These are phyloP conservation scores for Sebastes steindachneri DNA, from an alignment of 2,797 vertebrate species.

Conservation along the genomic window DNA sequence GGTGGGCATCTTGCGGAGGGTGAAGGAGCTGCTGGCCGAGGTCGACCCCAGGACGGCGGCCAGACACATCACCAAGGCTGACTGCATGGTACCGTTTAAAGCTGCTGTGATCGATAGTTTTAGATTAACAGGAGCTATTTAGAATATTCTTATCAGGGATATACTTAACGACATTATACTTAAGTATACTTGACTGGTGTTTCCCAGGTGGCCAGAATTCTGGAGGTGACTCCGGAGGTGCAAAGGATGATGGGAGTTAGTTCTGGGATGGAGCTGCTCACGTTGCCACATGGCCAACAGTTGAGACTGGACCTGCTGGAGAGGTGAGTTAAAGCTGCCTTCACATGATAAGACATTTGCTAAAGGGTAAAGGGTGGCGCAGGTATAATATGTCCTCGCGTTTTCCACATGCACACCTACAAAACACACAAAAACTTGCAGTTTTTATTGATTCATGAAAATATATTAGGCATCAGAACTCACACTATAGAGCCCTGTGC, in stretches of 20 bases:
- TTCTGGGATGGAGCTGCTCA: slow-evolving; percentile 94
- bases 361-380: not conserved
- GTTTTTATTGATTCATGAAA: too few relatives aligned
- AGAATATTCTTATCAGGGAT: too few relatives aligned
- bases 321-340: slow-evolving; percentile 79
- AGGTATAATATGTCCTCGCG: too few relatives aligned
- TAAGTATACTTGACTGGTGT: too few relatives aligned
- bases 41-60: slow-evolving; percentile 88
- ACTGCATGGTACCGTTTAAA: slow-evolving; percentile 86
- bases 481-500: not conserved
- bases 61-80: slow-evolving; percentile 92
- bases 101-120: not conserved
- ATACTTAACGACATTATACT: too few relatives aligned
- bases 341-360: not conserved
- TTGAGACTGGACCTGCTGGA: slow-evolving; percentile 94
- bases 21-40: slow-evolving; percentile 91
- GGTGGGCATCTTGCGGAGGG: slow-evolving; percentile 87
- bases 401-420: too few relatives aligned
- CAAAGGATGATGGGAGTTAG: slow-evolving; percentile 93
- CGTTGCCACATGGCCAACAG: slow-evolving; percentile 93
- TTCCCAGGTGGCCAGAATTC: slow-evolving; percentile 90
- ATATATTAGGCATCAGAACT: not conserved
- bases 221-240: slow-evolving; percentile 88
- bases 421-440: too few relatives aligned
- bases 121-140: too few relatives aligned